phyloP scores from a whole-genome alignment of 2,797 vertebrate genomes.

The Scolopax rusticola region DNA sequence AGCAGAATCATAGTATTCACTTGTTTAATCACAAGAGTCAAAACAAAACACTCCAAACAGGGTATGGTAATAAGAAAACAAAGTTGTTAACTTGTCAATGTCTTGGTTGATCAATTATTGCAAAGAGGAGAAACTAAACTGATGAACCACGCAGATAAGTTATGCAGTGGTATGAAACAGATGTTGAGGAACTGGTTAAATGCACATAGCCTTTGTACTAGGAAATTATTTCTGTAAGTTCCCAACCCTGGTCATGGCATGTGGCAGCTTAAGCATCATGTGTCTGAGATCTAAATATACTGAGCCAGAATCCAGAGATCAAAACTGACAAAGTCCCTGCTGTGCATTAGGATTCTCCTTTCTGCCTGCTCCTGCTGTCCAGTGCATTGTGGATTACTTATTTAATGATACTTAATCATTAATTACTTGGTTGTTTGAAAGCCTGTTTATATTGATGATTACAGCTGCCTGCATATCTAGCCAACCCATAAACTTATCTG shows the following conservation, averaged over 20 bases:
- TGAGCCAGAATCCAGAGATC: background rate
- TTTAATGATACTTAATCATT: background rate
- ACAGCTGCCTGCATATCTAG: background rate
- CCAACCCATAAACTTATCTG: background rate
- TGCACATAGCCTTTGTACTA: background rate
- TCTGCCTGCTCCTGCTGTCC: background rate
- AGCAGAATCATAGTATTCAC: background rate
- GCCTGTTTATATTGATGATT: background rate
- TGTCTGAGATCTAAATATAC: background rate
- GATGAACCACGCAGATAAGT: background rate
- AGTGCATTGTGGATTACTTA: background rate
- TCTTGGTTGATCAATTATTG: background rate
- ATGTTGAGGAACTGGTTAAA: conserved; percentile 11
- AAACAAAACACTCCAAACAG: background rate
- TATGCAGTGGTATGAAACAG: background rate
- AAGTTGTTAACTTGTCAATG: background rate
- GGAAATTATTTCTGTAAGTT: conserved; percentile 7
- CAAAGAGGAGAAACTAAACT: background rate
- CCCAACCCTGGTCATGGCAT: background rate
- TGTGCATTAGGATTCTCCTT: background rate
- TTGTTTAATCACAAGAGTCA: background rate
- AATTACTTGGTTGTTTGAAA: background rate
- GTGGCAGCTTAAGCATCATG: background rate
- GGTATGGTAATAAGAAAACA: background rate
- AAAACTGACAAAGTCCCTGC: background rate